Evolutionary conservation across 1,140 invertebrate species (phyloP).

Genomic region (Aporrectodea caliginosa): DNA sequence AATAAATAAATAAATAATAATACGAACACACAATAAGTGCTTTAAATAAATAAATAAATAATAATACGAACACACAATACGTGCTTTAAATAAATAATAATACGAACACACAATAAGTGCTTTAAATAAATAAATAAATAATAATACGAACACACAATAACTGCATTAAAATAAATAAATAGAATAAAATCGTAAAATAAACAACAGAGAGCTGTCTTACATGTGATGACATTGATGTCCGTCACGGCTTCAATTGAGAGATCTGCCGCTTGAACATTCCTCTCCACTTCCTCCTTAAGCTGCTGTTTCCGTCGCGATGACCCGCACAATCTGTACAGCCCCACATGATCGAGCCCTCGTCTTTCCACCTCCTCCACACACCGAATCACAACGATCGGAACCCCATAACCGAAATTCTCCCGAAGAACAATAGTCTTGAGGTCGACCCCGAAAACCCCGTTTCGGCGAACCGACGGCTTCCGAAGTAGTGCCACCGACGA

Average conservation of each 20-base stretch:
- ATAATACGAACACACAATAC: too few species aligned
- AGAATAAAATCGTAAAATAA: too few species aligned
- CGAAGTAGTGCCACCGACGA: background rate
- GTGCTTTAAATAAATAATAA: too few species aligned
- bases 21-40: too few species aligned
- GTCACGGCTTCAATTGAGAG: constrained; percentile 92
- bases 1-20: too few species aligned
- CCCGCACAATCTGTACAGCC: constrained; percentile 86
- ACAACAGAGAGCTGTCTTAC: constrained; percentile 39
- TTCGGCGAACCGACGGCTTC: constrained; percentile 22
- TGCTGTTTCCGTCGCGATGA: constrained; percentile 93
- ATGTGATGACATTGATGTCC: constrained; percentile 62
- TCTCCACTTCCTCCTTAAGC: constrained; percentile 86
- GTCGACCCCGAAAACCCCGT: constrained; percentile 77
- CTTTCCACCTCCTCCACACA: constrained; percentile 94
- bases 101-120: too few species aligned
- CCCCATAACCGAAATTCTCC: constrained; percentile 60
- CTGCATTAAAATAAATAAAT: too few species aligned
- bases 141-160: too few species aligned
- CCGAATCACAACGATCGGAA: constrained; percentile 83
- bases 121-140: too few species aligned
- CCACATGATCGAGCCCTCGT: constrained; percentile 92
- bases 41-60: too few species aligned
- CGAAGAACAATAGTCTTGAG: constrained; percentile 79
- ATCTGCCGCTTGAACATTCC: constrained; percentile 84